phyloP scores from a whole-genome alignment of 1,140 invertebrate species.

The Magallana gigas region DNA sequence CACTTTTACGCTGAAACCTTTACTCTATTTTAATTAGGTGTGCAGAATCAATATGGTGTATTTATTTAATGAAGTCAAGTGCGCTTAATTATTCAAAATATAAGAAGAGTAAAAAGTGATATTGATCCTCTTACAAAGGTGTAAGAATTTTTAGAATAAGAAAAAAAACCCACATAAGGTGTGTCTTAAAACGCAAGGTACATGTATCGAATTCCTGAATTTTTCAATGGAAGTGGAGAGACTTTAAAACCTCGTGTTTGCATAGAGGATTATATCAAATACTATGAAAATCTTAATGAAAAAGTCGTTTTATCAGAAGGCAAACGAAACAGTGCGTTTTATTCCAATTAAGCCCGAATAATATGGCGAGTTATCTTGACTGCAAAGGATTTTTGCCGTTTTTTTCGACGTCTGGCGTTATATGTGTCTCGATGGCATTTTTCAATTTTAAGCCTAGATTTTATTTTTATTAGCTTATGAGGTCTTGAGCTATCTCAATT shows the following conservation, averaged over 20 bases:
- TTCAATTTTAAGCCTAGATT: too few relatives aligned
- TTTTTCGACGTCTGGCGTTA: too few relatives aligned
- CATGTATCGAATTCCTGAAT: slow-evolving; percentile 5
- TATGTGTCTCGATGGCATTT: too few relatives aligned
- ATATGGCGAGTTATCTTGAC: not conserved
- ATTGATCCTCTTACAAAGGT: slow-evolving; percentile 8
- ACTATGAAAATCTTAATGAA: slow-evolving; percentile 27
- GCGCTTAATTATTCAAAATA: slow-evolving; percentile 6
- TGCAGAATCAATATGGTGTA: too few relatives aligned
- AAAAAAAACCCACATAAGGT: not conserved
- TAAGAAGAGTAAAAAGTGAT: not conserved
- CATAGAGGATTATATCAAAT: not conserved
- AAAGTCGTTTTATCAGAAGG: not conserved
- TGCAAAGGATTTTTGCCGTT: not conserved
- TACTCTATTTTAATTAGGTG: too few relatives aligned
- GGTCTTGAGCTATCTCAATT: too few relatives aligned
- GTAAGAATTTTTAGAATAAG: not conserved
- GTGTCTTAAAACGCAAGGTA: not conserved
- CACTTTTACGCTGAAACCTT: too few relatives aligned
- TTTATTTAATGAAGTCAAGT: not conserved
- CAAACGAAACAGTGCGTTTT: not conserved
- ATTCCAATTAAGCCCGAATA: not conserved
- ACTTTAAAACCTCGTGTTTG: slow-evolving; percentile 6
- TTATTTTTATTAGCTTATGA: too few relatives aligned
- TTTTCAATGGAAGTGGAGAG: not conserved